Conservation (phyloP, 2,888 invertebrate genomes). For the Calephelis perditalis region DNA sequence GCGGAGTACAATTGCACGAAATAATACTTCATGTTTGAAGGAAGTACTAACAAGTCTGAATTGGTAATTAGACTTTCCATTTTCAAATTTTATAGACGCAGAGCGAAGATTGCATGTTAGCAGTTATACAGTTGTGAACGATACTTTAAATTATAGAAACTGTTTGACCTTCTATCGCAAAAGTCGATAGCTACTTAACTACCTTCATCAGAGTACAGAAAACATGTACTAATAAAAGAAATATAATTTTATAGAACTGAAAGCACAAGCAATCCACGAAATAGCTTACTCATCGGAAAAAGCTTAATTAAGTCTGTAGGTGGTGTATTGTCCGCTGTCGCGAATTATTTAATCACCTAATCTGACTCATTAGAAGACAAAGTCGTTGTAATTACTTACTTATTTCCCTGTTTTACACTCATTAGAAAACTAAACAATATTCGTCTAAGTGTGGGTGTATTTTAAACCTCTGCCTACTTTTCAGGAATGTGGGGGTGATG, state of each 20-base stretch:
- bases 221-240: neutral
- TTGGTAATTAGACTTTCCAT: neutral
- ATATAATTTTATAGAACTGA: neutral
- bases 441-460: too few relatives aligned
- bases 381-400: too few relatives aligned
- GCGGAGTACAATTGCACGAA: neutral
- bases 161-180: neutral
- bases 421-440: too few relatives aligned
- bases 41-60: neutral
- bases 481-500: too few relatives aligned
- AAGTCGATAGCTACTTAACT: neutral
- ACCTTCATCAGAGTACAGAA: neutral
- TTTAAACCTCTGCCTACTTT: too few relatives aligned
- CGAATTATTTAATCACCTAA: too few relatives aligned
- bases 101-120: neutral
- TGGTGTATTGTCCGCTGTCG: neutral
- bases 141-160: neutral
- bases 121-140: neutral
- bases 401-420: too few relatives aligned
- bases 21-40: neutral
- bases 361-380: too few relatives aligned
- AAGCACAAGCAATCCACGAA: neutral
- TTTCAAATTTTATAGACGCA: neutral
- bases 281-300: neutral
- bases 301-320: neutral